Base-by-base conservation (phyloP, 2,113 vertebrate species). In the Pachyramphus minor region DNA sequence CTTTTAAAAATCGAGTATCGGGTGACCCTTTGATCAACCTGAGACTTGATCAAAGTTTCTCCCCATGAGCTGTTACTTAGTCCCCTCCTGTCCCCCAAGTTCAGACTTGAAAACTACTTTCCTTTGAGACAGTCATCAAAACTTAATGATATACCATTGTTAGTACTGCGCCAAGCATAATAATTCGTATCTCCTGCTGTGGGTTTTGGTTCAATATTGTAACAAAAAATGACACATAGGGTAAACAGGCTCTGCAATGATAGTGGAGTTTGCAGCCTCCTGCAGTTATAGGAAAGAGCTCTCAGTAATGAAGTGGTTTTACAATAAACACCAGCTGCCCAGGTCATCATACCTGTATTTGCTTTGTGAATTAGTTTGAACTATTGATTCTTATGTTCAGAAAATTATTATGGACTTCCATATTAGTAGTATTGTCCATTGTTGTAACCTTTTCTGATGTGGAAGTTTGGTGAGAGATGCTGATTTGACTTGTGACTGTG, bases 21-120 rank as follows among this genome's bases (percentile, higher is more conserved):
- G 76, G 60, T 95, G 80, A 74, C 76, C 64, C 83, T 97, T 96
- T 96, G 95, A 96, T 97, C 94, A 80, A 64, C 92, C 64, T 67
- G 89, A 95, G 86, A 89, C 69, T 24, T 19, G 83, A 92, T 93
- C 83, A 68, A 37, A 96, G 91, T 92, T 90, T 74, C 68, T 93
- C 35, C 33, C 42, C 9, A 2, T 55, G 24, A 77, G 93, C 74
- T 83, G 14, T 84, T 85, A 28, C 79, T 88, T 88, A 73, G 79
- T 81, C 68, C 68, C 33, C 83, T 78, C 35, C 62, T 76, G 71
- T 95, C 31, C 89, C 73, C 74, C 78, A 71, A 2, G 93, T 76
- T 91, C 74, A 89, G 67, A 76, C 93, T 94, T 93, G 67, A 85
- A 91, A 89, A 89, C n/a, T 77, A 9, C 78, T 93, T 86, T 53